phyloP scores from a whole-genome alignment of 2,888 invertebrate species.

The Drosophila kambysellisi region DNA sequence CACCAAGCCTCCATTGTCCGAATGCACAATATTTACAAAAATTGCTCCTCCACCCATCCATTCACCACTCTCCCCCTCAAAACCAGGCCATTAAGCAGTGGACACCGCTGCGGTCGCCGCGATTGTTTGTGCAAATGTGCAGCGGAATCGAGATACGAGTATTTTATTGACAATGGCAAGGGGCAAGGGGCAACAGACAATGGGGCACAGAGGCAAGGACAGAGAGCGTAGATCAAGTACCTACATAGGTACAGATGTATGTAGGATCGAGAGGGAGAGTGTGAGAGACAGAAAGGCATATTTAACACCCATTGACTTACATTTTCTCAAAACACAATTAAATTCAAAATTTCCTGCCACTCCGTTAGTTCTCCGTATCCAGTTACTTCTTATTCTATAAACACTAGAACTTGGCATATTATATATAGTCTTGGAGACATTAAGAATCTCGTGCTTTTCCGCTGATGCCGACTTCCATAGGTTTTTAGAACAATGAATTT shows the following conservation, averaged over 20 bases:
- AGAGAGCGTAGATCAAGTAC: neutral
- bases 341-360: neutral
- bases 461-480: too few species aligned
- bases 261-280: neutral
- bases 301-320: neutral
- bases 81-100: conserved; percentile 67
- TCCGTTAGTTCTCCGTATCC: neutral
- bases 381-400: neutral
- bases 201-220: neutral
- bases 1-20: conserved; percentile 25
- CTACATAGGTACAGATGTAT: neutral
- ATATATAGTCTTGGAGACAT: too few species aligned
- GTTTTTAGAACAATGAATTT: too few species aligned
- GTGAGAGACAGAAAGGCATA: neutral
- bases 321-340: neutral
- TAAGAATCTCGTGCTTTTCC: too few species aligned
- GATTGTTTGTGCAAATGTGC: conserved; percentile 65
- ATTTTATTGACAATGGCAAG: conserved; percentile 33
- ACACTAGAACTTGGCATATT: neutral
- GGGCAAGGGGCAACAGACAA: neutral
- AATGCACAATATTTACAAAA: conserved; percentile 66
- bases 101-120: conserved; percentile 58
- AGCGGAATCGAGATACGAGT: conserved; percentile 62
- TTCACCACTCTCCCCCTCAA: conserved; percentile 9
- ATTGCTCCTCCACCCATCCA: conserved; percentile 20